Evolutionary conservation across 2,113 vertebrate genomes (phyloP).

Genomic region (Bubalus kerabau): DNA sequence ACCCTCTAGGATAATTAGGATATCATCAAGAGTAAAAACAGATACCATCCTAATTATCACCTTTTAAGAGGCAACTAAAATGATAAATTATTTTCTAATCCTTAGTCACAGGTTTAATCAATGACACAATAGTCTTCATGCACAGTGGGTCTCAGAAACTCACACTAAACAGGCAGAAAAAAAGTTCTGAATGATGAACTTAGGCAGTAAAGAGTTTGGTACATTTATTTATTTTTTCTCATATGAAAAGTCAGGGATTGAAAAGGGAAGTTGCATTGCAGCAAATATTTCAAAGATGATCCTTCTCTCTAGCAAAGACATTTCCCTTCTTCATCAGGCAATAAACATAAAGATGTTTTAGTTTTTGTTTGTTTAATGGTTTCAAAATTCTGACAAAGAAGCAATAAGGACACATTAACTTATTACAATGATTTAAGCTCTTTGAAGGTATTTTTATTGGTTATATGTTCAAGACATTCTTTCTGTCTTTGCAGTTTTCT

Average conservation of each 20-base stretch:
- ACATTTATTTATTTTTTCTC: neutral
- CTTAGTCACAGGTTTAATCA: slow-evolving; percentile 7
- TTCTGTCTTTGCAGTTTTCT: slow-evolving; percentile 58
- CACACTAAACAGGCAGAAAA: neutral
- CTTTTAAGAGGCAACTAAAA: slow-evolving; percentile 31
- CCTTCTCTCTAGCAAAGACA: slow-evolving; percentile 17
- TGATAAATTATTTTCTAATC: slow-evolving; percentile 19
- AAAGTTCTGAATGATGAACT: neutral
- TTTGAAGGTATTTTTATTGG: slow-evolving; percentile 74
- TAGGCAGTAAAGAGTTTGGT: neutral
- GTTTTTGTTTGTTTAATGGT: slow-evolving; percentile 57
- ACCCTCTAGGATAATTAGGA: neutral
- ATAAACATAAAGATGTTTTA: slow-evolving; percentile 52
- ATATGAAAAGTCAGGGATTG: neutral
- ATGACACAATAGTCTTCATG: neutral
- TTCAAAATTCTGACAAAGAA: slow-evolving; percentile 52
- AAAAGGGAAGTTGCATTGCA: slow-evolving; percentile 4
- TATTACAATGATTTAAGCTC: slow-evolving; percentile 56
- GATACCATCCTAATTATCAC: neutral
- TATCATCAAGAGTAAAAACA: neutral
- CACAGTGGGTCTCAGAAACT: neutral
- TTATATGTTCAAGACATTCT: slow-evolving; percentile 69
- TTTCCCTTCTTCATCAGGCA: slow-evolving; percentile 34
- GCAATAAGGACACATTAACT: slow-evolving; percentile 51
- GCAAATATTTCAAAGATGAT: slow-evolving; percentile 47